Evolutionary conservation across 2,888 invertebrate genomes (phyloP).

Genomic region (Poecilus cupreus): DNA sequence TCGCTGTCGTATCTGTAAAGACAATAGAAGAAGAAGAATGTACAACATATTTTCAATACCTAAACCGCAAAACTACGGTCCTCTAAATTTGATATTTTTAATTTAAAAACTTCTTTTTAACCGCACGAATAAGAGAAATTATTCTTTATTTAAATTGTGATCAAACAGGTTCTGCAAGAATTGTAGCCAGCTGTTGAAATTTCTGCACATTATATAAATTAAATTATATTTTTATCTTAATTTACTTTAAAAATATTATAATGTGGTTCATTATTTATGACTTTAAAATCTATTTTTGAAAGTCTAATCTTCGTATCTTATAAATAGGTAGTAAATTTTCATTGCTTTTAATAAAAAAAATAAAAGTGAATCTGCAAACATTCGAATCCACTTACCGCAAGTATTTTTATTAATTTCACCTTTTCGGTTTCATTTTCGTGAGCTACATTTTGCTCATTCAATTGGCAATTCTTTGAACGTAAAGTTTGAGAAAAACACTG

Average conservation of each 20-base stretch:
- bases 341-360: neutral
- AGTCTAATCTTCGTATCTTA: neutral
- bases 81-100: too few relatives aligned
- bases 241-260: neutral
- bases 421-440: neutral
- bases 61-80: too few relatives aligned
- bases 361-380: neutral
- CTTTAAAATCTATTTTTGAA: neutral
- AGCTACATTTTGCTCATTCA: neutral
- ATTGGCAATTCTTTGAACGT: too few relatives aligned
- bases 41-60: too few relatives aligned
- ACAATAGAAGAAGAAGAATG: too few relatives aligned
- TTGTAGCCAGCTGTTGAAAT: neutral
- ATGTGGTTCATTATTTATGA: neutral
- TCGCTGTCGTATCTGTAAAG: too few relatives aligned
- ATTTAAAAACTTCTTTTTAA: too few relatives aligned
- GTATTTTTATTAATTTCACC: neutral
- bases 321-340: neutral
- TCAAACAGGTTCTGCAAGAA: neutral
- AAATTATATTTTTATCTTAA: neutral
- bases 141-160: neutral
- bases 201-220: neutral
- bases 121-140: neutral
- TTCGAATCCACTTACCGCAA: neutral
- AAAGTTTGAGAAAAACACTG: too few relatives aligned